Evolutionary conservation across 2,113 vertebrate species (phyloP), one percentile per base, ranked within the genome.

Genomic region (Notarius quadriscutis): DNA sequence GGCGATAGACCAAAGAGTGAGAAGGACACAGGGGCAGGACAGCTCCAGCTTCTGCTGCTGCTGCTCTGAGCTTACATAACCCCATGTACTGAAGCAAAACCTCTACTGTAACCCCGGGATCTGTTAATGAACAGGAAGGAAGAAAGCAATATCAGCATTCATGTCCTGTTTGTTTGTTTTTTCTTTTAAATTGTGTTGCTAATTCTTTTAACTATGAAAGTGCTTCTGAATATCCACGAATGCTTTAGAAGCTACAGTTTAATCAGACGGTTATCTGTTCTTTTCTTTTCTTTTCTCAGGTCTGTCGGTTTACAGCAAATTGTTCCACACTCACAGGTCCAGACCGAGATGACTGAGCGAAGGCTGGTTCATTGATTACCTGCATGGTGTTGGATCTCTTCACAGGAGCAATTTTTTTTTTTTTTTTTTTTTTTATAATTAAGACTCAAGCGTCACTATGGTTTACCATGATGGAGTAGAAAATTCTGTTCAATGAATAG

Each of bases 281-380:
- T 74, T 88, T 4, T 91, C 62, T 69, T 62, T 4, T 91, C 62
- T 69, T 58, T 89, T 63, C 41, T 55, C 90, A 95, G 95, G 94
- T 90, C 93, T 93, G 2, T 92, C 94, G 79, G 84, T 89, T 85
- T 93, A 94, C 91, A 89, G 89, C 90, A 93, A 92, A 88, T 90
- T 93, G 87, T 87, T 95, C 87, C 93, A 91, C 74, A 85, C 72
- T 87, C 92, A 90, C 72, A 90, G 93, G 58, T 90, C 93, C 65
- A 78, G 86, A 83, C 92, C 90, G 90, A 95, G 93, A 94, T 95
- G 94, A 95, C 92, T 91, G 2, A 86, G 86, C 89, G 1, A 87
- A 84, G 90, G 74, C 84, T 58, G 74, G n/a, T 72, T 69, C 65
- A 20, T 15, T 41, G 71, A 51, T 72, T 55, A 34, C 72, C 30